Percentiles rank a stretch among this genome's conserved stretches.
Evolutionary conservation across 2,888 invertebrate genomes (phyloP).

Genomic region (Trypoxylon attenuatum): DNA sequence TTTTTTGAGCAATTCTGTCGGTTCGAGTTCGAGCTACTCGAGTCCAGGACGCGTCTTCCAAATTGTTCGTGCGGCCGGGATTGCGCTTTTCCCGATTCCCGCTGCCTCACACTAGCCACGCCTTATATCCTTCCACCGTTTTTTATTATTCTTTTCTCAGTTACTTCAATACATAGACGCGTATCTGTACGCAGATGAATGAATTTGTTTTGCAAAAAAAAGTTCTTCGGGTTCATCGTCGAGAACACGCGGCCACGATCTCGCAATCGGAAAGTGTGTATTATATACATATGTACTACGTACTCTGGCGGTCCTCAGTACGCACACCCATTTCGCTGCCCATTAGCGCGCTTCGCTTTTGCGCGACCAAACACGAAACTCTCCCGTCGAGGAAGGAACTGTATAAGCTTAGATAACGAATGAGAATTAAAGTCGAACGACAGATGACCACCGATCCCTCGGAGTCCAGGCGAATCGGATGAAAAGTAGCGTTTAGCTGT

Average conservation of each 20-base stretch:
- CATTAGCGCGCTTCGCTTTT: slow-evolving; percentile 33
- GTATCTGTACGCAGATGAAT: too few relatives aligned
- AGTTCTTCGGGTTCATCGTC: background rate
- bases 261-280: slow-evolving; percentile 41
- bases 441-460: too few relatives aligned
- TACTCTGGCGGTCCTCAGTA: slow-evolving; percentile 36
- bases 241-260: slow-evolving; percentile 28
- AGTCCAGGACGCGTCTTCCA: slow-evolving; percentile 45
- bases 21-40: slow-evolving; percentile 23
- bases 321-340: slow-evolving; percentile 32
- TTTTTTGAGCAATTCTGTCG: slow-evolving; percentile 29
- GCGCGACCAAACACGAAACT: slow-evolving; percentile 7
- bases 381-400: background rate
- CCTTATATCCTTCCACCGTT: too few relatives aligned
- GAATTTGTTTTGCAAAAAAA: too few relatives aligned
- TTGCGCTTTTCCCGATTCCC: too few relatives aligned
- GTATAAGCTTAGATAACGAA: background rate
- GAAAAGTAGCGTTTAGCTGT: too few relatives aligned
- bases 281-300: too few relatives aligned
- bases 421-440: slow-evolving; percentile 1
- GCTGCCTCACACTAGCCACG: too few relatives aligned
- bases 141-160: too few relatives aligned
- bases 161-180: too few relatives aligned
- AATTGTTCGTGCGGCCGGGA: slow-evolving; percentile 16
- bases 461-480: too few relatives aligned